Evolutionary conservation across 2,888 invertebrate species (phyloP).

Genomic region (Nomada ferruginata): DNA sequence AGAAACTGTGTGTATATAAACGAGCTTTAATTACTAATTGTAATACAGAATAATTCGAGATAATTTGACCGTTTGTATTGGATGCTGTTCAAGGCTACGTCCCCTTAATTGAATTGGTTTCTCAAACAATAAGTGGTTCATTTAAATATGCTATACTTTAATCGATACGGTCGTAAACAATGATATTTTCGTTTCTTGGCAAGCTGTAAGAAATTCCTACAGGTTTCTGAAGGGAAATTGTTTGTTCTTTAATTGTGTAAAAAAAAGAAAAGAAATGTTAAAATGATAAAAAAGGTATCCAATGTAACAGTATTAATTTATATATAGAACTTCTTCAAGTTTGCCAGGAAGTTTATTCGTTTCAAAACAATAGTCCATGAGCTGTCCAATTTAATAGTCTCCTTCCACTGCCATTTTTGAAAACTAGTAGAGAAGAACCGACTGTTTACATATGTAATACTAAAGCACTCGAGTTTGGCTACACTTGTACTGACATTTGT

Average conservation of each 20-base stretch:
- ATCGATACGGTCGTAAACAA: not conserved
- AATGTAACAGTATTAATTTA: not conserved
- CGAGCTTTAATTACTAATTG: not conserved
- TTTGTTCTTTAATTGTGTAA: not conserved
- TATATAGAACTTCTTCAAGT: too few species aligned
- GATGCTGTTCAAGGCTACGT: slow-evolving; percentile 9
- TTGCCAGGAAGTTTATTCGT: too few species aligned
- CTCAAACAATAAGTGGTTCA: not conserved
- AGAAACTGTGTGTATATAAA: not conserved
- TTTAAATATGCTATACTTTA: not conserved
- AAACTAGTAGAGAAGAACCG: too few species aligned
- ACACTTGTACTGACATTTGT: too few species aligned
- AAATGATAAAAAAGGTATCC: not conserved
- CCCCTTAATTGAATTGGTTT: not conserved
- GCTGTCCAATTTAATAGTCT: too few species aligned
- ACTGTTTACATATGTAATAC: too few species aligned
- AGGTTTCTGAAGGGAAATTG: not conserved
- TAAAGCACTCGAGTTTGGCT: too few species aligned
- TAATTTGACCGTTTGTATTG: not conserved
- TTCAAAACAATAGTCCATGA: too few species aligned
- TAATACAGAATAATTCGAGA: not conserved
- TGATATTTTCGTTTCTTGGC: slow-evolving; percentile 9
- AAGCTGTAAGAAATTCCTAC: not conserved
- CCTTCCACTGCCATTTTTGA: too few species aligned
- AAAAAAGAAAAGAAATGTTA: not conserved